Base-by-base conservation (phyloP, 2,113 vertebrate genomes). In the Thamnophis sirtalis region DNA sequence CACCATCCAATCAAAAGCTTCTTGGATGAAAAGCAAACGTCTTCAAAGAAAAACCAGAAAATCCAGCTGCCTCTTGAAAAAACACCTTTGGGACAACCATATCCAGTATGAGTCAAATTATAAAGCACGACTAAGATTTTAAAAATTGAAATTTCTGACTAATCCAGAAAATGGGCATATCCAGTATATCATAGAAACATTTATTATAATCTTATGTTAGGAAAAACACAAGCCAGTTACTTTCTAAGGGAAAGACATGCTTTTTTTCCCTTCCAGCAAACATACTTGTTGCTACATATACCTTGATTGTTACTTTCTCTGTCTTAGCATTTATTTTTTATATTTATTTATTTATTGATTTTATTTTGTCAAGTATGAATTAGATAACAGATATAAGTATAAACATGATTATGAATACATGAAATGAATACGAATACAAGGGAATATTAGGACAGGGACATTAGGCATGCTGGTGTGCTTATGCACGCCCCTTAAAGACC, bases 231-330 rank as follows among this genome's bases (percentile, higher is more conserved):
- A 92, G 91, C 92, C 91, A 88, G 87, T 90, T 56, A 48, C 49
- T 90, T 60, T 50, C 55, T 94, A 93, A 94, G 92, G 33, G 94
- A 90, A 93, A 93, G 95, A 90, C 92, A 93, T 73, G 5, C 89
- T 4, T 92, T 93, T 26, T 58, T 68, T 84, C n/a, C 94, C 43
- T 3, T 92, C 58, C 94, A 95, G 95, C 95, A 95, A 28, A 19
- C 19, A 48, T 8, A 5, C 21, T 33, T 91, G 88, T 94, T 94
- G 92, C 95, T 28, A 0, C 28, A 91, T 63, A 51, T 92, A 84
- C 92, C 89, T 88, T 13, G 3, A 10, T 33, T 33, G 90, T 94
- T 80, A 80, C 33, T 80, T 54, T 95, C 90, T 91, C 73, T 63
- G 51, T 90, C 73, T 68, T 91, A 54, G 43, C 43, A 43, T 43